Evolutionary conservation across 2,113 vertebrate genomes (phyloP), one percentile per base, ranked within the genome.

Genomic region (Hippoglossus stenolepis): DNA sequence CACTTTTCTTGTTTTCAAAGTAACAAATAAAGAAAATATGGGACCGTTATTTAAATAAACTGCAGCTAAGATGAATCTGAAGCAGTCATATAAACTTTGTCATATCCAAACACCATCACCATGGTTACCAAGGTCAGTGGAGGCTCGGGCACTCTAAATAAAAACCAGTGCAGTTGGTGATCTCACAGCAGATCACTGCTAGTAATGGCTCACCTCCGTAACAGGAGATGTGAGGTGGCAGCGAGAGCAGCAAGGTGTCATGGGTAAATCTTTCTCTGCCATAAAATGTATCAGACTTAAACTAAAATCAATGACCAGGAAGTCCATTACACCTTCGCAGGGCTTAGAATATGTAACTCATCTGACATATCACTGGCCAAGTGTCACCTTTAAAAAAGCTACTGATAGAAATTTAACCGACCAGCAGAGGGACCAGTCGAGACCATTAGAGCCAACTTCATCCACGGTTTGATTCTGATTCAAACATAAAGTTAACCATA

Each of bases 101-200:
- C 43, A 23, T 65, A 58, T 65, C 35, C 24, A 84, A 84, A 86
- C 68, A 65, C 38, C 40, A 77, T 90, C 65, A 68, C 83, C 83
- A 84, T 87, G 82, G 86, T 75, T 70, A 86, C 89, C 73, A 73
- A 80, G 86, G 83, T 87, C 88, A 71, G 23, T 1, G 3, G 75
- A 82, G 79, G 67, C 62, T 78, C 14, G 17, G 15, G 56, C 17
- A 1, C 66, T 65, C 77, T 75, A 79, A 87, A 89, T 89, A 87
- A 73, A 83, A 85, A 70, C 23, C 5, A 14, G 31, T 65, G 77
- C 60, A n/a, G 67, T 24, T 56, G 75, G 64, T 79, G 84, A 76
- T 78, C 77, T 79, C 73, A 56, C 60, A n/a, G 65, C 83, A 79
- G 70, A 58, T 38, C 71, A 59, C 21, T 61, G 60, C 74, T 77